phyloP scores from a whole-genome alignment of 2,888 invertebrate species.

The Drosophila sordidula region DNA sequence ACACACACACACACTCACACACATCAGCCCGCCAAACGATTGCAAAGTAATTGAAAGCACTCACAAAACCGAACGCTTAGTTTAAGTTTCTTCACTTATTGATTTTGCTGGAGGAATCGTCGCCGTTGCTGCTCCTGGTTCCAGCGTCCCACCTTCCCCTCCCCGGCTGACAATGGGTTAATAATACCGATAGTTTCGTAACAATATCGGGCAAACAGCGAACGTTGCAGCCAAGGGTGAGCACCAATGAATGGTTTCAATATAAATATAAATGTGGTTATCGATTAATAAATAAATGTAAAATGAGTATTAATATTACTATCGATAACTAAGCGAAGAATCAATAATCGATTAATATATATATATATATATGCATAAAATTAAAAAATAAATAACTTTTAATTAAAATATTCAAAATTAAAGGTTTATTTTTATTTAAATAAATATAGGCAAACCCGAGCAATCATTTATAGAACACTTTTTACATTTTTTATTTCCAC shows the following conservation, averaged over 20 bases:
- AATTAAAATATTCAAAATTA: too few relatives aligned
- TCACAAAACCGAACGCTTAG: slow-evolving; percentile 38
- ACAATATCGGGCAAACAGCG: background rate
- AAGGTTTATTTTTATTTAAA: too few relatives aligned
- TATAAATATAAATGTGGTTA: too few relatives aligned
- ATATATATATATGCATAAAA: too few relatives aligned
- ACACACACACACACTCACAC: background rate
- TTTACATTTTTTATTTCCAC: background rate
- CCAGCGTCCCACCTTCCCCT: background rate
- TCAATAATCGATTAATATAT: too few relatives aligned
- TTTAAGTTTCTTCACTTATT: slow-evolving; percentile 48
- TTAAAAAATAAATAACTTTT: too few relatives aligned
- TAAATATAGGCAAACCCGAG: too few relatives aligned
- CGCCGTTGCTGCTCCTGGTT: background rate
- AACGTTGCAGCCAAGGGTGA: too few relatives aligned
- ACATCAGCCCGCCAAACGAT: slow-evolving; percentile 33
- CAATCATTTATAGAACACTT: background rate
- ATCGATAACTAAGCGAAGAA: too few relatives aligned
- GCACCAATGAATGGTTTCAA: slow-evolving; percentile 8
- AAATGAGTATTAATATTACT: too few relatives aligned
- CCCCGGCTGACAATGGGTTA: slow-evolving; percentile 20
- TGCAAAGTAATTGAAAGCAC: slow-evolving; percentile 75
- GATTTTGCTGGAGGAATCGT: slow-evolving; percentile 39
- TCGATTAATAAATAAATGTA: too few relatives aligned
- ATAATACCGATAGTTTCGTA: background rate